Percentiles rank a stretch among this genome's conserved stretches.
Conservation (phyloP, 30 jellyfish, hydroid and myxozoan genomes). For the Haliclystus octoradiatus region DNA sequence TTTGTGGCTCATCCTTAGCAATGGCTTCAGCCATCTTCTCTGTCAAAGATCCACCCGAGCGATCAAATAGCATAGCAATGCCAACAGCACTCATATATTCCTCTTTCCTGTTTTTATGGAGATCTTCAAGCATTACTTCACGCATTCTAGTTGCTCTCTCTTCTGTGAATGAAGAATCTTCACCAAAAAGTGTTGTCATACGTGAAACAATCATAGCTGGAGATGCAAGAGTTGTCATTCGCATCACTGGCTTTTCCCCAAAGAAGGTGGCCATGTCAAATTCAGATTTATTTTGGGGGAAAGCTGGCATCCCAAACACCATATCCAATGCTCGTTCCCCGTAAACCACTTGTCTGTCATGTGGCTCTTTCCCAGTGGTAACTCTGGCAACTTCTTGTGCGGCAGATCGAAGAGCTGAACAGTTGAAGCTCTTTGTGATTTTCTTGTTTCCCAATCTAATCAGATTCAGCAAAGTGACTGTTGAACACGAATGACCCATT, state of each 20-base stretch:
- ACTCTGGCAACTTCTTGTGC: slow-evolving; percentile 36
- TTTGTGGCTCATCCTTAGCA: too few relatives aligned
- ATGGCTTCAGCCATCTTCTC: too few relatives aligned
- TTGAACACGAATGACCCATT: slow-evolving; percentile 65
- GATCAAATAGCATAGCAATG: too few relatives aligned
- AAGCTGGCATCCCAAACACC: slow-evolving; percentile 41
- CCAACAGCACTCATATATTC: slow-evolving; percentile 59
- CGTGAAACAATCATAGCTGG: slow-evolving; percentile 26
- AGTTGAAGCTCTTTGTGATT: slow-evolving; percentile 37
- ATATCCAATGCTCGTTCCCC: slow-evolving; percentile 66
- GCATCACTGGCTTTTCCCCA: slow-evolving; percentile 53
- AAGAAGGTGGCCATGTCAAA: slow-evolving; percentile 44
- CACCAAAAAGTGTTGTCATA: slow-evolving; percentile 26
- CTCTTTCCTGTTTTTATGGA: slow-evolving; percentile 47
- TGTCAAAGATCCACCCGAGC: too few relatives aligned
- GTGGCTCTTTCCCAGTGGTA: slow-evolving; percentile 45
- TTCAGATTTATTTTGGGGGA: slow-evolving; percentile 28
- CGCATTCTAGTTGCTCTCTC: slow-evolving; percentile 45
- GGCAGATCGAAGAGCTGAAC: slow-evolving; percentile 48
- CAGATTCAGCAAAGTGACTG: slow-evolving; percentile 36
- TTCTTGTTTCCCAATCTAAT: slow-evolving; percentile 55
- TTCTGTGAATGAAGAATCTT: slow-evolving; percentile 39
- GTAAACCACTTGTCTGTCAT: slow-evolving; percentile 30
- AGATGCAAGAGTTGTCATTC: slow-evolving; percentile 59
- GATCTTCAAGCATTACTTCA: slow-evolving; percentile 47